Evolutionary conservation across 2,888 invertebrate genomes (phyloP).

Genomic region (Dynastes hyllus): DNA sequence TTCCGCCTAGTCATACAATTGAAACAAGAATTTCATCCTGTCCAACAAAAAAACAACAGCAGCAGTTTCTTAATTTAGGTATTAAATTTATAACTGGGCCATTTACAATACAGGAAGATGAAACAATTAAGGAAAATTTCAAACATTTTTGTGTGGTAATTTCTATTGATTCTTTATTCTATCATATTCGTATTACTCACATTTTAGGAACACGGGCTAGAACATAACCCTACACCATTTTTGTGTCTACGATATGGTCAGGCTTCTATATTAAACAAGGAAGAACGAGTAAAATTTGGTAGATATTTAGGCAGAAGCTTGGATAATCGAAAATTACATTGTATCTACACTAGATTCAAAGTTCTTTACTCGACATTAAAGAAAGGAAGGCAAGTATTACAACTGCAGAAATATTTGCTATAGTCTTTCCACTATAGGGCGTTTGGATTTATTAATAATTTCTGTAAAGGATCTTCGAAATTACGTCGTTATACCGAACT

Average conservation of each 20-base stretch:
- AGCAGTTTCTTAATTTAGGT: conserved; percentile 4
- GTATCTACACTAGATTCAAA: conserved; percentile 46
- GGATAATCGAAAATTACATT: conserved; percentile 29
- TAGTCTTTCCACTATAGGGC: neutral
- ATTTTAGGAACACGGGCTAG: conserved; percentile 40
- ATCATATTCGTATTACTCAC: neutral
- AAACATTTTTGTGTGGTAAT: conserved; percentile 35
- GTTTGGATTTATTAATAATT: too few relatives aligned
- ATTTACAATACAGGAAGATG: conserved; percentile 35
- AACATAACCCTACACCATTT: conserved; percentile 42
- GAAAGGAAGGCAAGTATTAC: conserved; percentile 38
- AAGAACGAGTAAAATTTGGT: conserved; percentile 32
- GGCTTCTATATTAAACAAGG: neutral
- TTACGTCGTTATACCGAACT: too few relatives aligned
- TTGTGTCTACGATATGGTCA: conserved; percentile 29
- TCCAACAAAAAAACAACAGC: conserved; percentile 19
- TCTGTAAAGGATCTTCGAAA: too few relatives aligned
- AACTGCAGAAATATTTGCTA: neutral
- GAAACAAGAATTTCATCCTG: conserved; percentile 42
- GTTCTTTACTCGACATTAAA: conserved; percentile 7
- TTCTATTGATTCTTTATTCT: neutral
- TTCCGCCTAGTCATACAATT: conserved; percentile 30
- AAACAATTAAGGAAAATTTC: conserved; percentile 39
- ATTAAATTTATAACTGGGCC: conserved; percentile 22
- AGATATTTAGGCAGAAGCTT: conserved; percentile 47